Evolutionary conservation across 2,797 vertebrate species (phyloP).

Genomic region (Enteromius radiatus): DNA sequence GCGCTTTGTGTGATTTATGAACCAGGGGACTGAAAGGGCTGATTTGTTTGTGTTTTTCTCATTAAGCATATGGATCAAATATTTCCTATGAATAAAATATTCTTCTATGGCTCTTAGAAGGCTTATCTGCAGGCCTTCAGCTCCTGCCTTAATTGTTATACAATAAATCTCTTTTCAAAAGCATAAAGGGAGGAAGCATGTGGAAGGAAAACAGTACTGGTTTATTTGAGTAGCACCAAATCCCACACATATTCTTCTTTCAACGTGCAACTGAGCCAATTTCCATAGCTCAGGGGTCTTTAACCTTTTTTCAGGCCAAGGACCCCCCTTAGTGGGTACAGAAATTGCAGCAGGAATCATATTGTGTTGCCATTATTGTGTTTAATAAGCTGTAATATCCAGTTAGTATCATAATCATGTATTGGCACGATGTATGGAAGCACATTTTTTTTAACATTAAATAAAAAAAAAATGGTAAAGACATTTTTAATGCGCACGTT

Average conservation of each 20-base stretch:
- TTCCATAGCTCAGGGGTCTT: slow-evolving; percentile 23
- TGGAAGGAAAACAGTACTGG: neutral
- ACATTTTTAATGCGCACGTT: neutral
- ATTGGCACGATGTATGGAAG: neutral
- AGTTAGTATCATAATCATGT: neutral
- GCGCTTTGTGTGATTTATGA: slow-evolving; percentile 24
- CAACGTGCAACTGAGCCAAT: neutral
- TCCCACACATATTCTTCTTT: neutral
- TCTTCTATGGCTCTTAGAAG: slow-evolving; percentile 30
- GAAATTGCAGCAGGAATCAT: neutral
- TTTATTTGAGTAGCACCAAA: slow-evolving; percentile 21
- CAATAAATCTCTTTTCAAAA: slow-evolving; percentile 28
- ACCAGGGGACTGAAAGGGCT: slow-evolving; percentile 19
- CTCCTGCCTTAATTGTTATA: slow-evolving; percentile 40
- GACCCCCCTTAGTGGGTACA: neutral
- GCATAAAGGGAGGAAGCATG: neutral
- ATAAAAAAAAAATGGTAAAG: neutral
- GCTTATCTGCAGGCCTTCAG: slow-evolving; percentile 54
- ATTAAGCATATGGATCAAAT: slow-evolving; percentile 39
- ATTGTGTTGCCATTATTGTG: too few relatives aligned
- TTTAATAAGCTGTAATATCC: neutral
- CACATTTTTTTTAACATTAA: neutral
- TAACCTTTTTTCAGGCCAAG: neutral
- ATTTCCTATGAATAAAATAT: slow-evolving; percentile 26
- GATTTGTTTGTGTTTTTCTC: slow-evolving; percentile 37